These are phyloP conservation scores for Mus caroli DNA, from an alignment of 2,797 vertebrate genomes.

Conservation along the genomic window DNA sequence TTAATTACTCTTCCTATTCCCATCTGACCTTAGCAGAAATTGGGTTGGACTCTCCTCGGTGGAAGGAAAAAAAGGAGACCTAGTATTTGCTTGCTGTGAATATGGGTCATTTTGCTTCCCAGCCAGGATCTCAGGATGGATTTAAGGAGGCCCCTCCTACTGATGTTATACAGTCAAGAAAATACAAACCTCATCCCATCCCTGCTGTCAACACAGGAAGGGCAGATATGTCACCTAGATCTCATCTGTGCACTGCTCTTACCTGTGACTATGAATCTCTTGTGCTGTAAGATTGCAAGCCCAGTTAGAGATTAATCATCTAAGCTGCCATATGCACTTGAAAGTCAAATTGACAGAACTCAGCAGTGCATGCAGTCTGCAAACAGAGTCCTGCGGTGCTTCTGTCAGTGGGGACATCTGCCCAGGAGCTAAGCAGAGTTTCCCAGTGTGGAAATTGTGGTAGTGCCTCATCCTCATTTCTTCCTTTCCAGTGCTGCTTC, in stretches of 20 bases:
- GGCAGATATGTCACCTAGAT: neutral
- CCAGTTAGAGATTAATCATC: neutral
- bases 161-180: neutral
- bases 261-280: neutral
- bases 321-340: neutral
- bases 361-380: neutral
- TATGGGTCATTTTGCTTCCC: neutral
- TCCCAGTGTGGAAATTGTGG: neutral
- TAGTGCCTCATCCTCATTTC: neutral
- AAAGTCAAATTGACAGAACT: slow-evolving; percentile 6
- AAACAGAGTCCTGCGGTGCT: neutral
- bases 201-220: neutral
- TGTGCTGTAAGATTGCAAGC: neutral
- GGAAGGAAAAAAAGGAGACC: neutral
- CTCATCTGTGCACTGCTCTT: neutral
- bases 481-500: neutral
- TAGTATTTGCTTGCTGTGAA: neutral
- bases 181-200: neutral
- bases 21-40: neutral
- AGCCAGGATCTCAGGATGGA: neutral
- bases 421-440: neutral
- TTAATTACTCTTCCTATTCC: slow-evolving; percentile 4
- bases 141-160: neutral
- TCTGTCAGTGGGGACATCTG: neutral
- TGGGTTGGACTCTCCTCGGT: neutral